These are phyloP conservation scores for Beaufortia kweichowensis DNA, from an alignment of 2,113 vertebrate species.

Conservation along the genomic window DNA sequence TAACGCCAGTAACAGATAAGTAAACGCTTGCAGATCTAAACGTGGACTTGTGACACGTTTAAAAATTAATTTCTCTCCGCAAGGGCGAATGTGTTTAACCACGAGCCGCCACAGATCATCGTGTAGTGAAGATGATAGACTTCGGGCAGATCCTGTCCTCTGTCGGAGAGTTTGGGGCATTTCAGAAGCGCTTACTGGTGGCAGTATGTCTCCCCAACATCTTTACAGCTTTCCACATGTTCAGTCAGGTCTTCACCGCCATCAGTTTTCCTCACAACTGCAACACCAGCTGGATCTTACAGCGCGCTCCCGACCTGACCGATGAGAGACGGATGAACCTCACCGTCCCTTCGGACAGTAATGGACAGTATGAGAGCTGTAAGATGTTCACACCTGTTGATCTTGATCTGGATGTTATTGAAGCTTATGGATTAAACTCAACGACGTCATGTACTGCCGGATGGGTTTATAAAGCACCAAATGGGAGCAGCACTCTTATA, in stretches of 20 bases:
- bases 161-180: constrained; percentile 81
- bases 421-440: constrained; percentile 72
- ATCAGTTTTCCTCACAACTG: constrained; percentile 74
- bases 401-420: constrained; percentile 71
- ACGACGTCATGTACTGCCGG: constrained; percentile 73
- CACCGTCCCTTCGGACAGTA: constrained; percentile 69
- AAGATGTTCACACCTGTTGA: constrained; percentile 78
- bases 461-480: constrained; percentile 70
- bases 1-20: neutral
- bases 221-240: constrained; percentile 76
- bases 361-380: constrained; percentile 77
- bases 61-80: constrained; percentile 32
- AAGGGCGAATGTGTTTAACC: neutral
- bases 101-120: constrained; percentile 8
- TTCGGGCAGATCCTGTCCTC: constrained; percentile 75
- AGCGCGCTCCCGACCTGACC: constrained; percentile 72
- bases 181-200: constrained; percentile 78
- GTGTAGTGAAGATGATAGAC: constrained; percentile 64
- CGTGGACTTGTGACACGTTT: constrained; percentile 36
- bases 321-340: constrained; percentile 71
- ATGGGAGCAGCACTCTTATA: constrained; percentile 65
- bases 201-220: constrained; percentile 68
- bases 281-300: constrained; percentile 81
- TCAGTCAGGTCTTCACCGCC: constrained; percentile 81
- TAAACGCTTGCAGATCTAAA: neutral